Conservation (phyloP, 2,113 vertebrate genomes). For the Opisthocomus hoazin region DNA sequence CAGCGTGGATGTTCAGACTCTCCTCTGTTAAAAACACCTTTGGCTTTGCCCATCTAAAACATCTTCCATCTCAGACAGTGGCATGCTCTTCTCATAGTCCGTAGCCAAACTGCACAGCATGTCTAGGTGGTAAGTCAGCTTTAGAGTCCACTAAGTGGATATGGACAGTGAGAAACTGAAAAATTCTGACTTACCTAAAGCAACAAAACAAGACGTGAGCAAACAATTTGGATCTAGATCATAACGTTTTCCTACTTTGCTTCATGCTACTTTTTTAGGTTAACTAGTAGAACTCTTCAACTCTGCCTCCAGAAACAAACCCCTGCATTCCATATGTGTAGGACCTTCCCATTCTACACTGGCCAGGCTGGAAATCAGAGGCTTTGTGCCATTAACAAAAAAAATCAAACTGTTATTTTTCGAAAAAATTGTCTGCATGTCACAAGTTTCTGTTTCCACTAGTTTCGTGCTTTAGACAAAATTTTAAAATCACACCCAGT, state of each 20-base stretch:
- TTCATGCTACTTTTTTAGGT: background rate
- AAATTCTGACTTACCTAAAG: background rate
- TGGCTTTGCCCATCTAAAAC: background rate
- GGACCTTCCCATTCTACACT: background rate
- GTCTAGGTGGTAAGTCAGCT: background rate
- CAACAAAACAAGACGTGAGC: background rate
- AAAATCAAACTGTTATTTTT: background rate
- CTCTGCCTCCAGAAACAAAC: background rate
- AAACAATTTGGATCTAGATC: background rate
- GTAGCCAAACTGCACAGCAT: background rate
- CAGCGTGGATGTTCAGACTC: background rate
- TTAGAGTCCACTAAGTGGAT: background rate
- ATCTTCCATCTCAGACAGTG: background rate
- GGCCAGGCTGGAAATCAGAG: background rate
- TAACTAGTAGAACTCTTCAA: background rate
- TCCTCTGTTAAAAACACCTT: background rate
- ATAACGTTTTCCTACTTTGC: background rate
- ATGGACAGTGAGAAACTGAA: background rate
- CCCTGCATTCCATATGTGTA: background rate
- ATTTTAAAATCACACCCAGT: background rate
- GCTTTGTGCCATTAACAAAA: background rate
- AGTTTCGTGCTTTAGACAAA: background rate
- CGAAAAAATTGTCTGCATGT: background rate
- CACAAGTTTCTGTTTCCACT: background rate
- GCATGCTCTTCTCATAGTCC: background rate